Conservation (phyloP, 2,113 vertebrate genomes). For the Lates calcarifer region DNA sequence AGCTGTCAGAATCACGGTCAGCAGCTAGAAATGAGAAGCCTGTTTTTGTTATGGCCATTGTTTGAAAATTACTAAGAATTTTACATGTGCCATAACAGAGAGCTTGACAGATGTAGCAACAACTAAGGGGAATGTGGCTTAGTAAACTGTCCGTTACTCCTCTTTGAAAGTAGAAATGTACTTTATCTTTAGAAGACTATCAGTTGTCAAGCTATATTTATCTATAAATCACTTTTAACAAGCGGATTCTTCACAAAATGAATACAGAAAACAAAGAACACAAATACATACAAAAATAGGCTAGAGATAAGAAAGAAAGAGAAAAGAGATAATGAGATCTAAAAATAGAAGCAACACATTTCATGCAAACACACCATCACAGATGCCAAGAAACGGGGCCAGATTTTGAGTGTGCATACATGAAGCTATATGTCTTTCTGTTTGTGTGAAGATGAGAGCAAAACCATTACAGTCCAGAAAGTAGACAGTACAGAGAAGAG, state of each 20-base stretch:
- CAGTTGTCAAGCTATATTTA: constrained; percentile 40
- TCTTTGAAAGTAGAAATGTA: background rate
- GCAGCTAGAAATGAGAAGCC: background rate
- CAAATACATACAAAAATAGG: constrained; percentile 2
- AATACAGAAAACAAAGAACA: constrained; percentile 12
- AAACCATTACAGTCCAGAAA: constrained; percentile 16
- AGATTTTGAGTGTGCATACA: constrained; percentile 12
- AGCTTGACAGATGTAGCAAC: background rate
- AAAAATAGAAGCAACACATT: constrained; percentile 59
- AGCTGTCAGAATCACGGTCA: background rate
- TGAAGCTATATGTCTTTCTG: background rate
- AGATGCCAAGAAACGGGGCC: constrained; percentile 49
- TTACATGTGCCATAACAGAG: background rate
- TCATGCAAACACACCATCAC: constrained; percentile 46
- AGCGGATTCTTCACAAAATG: constrained; percentile 17
- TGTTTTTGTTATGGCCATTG: background rate
- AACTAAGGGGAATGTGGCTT: background rate
- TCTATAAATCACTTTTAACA: constrained; percentile 31
- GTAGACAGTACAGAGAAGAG: background rate
- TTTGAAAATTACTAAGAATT: background rate
- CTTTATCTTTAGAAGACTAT: constrained; percentile 19
- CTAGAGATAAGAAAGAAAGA: constrained; percentile 1
- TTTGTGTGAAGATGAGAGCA: constrained; percentile 8
- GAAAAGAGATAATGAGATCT: constrained; percentile 46
- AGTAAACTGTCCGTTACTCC: background rate